Conservation (phyloP, 2,888 invertebrate species). For the Steinernema carpocapsae region DNA sequence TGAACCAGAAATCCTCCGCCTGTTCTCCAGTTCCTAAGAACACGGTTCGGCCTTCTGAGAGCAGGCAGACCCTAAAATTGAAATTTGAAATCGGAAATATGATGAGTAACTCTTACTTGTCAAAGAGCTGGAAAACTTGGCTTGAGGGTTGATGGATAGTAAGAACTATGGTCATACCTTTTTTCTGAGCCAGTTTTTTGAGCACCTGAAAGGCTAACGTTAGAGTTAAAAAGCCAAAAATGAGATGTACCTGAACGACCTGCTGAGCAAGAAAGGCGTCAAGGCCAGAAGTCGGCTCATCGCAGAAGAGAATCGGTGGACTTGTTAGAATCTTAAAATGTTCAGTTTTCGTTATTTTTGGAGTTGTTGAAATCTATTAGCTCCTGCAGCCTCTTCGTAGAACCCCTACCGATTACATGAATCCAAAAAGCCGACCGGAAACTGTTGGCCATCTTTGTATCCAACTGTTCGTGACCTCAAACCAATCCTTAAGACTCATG, state of each 20-base stretch:
- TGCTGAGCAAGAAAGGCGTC: conserved; percentile 70
- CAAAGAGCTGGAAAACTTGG: conserved; percentile 85
- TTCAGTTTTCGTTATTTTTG: too few species aligned
- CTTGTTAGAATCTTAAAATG: conserved; percentile 71
- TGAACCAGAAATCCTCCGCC: conserved; percentile 46
- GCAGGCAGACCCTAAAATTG: conserved; percentile 55
- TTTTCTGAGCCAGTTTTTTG: conserved; percentile 69
- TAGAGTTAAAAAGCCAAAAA: conserved; percentile 57
- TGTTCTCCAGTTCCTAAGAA: conserved; percentile 57
- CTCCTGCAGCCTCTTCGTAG: not conserved
- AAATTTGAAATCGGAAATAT: not conserved
- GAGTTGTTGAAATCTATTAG: too few species aligned
- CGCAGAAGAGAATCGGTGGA: conserved; percentile 73
- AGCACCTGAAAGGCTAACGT: conserved; percentile 70
- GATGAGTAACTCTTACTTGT: conserved; percentile 72
- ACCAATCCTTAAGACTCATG: too few species aligned
- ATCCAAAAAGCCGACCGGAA: too few species aligned
- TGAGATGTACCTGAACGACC: conserved; percentile 40
- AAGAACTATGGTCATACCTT: conserved; percentile 86
- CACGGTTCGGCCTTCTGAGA: conserved; percentile 61
- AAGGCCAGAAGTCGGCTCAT: conserved; percentile 73
- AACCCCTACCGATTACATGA: too few species aligned
- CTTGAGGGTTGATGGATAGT: conserved; percentile 96
- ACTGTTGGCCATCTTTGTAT: too few species aligned
- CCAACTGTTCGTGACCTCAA: too few species aligned